Base-by-base conservation (phyloP, 2,797 vertebrate species). In the Eulemur coronatus region DNA sequence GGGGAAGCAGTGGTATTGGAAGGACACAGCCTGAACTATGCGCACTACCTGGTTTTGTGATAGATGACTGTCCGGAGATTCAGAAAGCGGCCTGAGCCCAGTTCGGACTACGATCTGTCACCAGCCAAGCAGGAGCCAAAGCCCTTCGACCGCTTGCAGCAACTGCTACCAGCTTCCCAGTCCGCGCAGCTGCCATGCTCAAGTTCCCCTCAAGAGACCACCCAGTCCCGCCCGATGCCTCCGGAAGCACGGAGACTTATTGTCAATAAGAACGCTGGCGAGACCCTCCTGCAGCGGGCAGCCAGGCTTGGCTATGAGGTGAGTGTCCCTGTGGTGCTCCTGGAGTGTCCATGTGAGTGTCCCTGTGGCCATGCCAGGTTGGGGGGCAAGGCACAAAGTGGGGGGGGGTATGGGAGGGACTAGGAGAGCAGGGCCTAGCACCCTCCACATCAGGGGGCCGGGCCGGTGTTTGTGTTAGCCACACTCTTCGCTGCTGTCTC, bases 261-360 rank as follows among this genome's bases (percentile, higher is more conserved):
- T 67, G 99, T 99, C 96, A 99, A 99, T 98, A 99, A 99, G 98
- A 99, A 99, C 22, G 99, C 99, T 0, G 99, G 99, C 0, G 99
- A 99, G 98, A 99, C 99, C 9, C 99, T 99, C 95, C 99, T 99
- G 97, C 99, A 99, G 99, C 98, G 99, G 93, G 99, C 99, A 0
- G 99, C 99, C 0, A 99, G 99, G 67, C 99, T 99, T 18, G 99
- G 99, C 96, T 99, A 99, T 1, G 99, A 99, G 99, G 99, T 99
- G 98, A 99, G 99, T 70, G 75, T 80, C 89, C 79, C 28, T 59
- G 38, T 38, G 86, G 46, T 46, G 9, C 24, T 72, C 48, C 18
- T 33, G 24, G 57, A 59, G 57, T 59, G 10, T 59, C 24, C 9
- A 26, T 59, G 99, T 99, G 98, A 99, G 98, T 70, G 75, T 80